A percentile compares a stretch with the other conserved stretches of the same genome.
phyloP scores from a whole-genome alignment of 2,888 invertebrate genomes.

The Philaethria dido region DNA sequence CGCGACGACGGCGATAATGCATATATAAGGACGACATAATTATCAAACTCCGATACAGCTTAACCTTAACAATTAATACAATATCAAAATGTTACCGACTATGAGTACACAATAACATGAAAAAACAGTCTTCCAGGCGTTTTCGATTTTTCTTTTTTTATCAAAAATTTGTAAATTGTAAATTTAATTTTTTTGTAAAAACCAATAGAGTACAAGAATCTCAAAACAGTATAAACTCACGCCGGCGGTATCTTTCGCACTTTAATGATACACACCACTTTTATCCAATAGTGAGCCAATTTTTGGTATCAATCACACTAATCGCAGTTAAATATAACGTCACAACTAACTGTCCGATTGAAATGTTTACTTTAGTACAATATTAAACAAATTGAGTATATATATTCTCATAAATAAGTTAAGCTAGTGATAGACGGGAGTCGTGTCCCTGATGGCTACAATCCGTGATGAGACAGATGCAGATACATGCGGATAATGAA shows the following conservation, averaged over 20 bases:
- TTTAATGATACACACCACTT: conserved; percentile 28
- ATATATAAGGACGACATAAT: conserved; percentile 41
- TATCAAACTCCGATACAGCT: conserved; percentile 62
- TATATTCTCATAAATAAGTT: conserved; percentile 41
- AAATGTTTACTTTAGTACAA: conserved; percentile 22
- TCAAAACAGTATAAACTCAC: conserved; percentile 65
- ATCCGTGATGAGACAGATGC: conserved; percentile 28
- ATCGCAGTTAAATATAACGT: conserved; percentile 39
- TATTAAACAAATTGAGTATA: conserved; percentile 30
- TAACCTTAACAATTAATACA: conserved; percentile 74
- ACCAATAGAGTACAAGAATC: conserved; percentile 73
- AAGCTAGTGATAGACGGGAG: conserved; percentile 39
- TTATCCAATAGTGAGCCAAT: conserved; percentile 58
- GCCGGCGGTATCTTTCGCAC: conserved; percentile 49
- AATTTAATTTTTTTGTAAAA: conserved; percentile 62
- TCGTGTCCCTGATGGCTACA: conserved; percentile 47
- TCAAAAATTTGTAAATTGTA: conserved; percentile 82
- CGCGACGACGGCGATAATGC: conserved; percentile 37
- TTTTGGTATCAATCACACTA: conserved; percentile 64
- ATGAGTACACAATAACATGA: conserved; percentile 74
- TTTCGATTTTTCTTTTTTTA: conserved; percentile 66
- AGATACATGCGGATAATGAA: conserved; percentile 38
- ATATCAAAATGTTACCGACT: conserved; percentile 80
- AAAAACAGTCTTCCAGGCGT: conserved; percentile 81
- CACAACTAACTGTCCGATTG: conserved; percentile 39